Evolutionary conservation across 2,888 invertebrate genomes (phyloP).

Genomic region (Prosopocoilus inquinatus): DNA sequence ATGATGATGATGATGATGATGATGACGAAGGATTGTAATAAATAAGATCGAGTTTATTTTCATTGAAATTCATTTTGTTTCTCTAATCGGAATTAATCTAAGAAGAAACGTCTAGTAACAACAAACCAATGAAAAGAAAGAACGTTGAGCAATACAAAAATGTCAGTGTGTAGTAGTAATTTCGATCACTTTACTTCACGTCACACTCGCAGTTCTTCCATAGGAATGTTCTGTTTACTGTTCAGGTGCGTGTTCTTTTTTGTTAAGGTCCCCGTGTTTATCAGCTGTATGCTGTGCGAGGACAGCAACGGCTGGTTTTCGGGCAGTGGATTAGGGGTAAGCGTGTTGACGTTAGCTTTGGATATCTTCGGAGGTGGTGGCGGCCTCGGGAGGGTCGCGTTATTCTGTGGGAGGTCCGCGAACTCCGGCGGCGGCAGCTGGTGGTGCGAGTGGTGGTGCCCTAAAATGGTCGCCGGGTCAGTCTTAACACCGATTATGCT

Average conservation of each 20-base stretch:
- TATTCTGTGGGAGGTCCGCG: conserved; percentile 74
- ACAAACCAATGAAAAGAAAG: background rate
- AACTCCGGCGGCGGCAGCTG: conserved; percentile 82
- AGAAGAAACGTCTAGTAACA: no score
- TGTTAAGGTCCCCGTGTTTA: conserved; percentile 73
- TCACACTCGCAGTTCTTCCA: conserved; percentile 87
- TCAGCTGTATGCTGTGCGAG: conserved; percentile 75
- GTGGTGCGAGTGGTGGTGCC: conserved; percentile 75
- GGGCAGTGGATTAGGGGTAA: conserved; percentile 57
- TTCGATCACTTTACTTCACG: conserved; percentile 42
- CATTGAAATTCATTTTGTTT: no score
- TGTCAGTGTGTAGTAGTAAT: conserved; percentile 22
- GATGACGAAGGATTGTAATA: no score
- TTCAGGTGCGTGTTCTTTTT: conserved; percentile 71
- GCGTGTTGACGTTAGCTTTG: conserved; percentile 54
- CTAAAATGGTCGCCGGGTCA: conserved; percentile 70
- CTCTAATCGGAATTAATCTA: no score
- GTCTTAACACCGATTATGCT: conserved; percentile 57
- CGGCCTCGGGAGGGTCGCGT: conserved; percentile 67
- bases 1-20: no score
- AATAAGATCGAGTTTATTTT: no score
- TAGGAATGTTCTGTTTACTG: conserved; percentile 59
- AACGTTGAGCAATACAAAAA: conserved; percentile 31
- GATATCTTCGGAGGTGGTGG: conserved; percentile 69
- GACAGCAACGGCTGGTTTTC: conserved; percentile 70